phyloP scores from a whole-genome alignment of 1,140 invertebrate species.

The Ceratina calcarata region DNA sequence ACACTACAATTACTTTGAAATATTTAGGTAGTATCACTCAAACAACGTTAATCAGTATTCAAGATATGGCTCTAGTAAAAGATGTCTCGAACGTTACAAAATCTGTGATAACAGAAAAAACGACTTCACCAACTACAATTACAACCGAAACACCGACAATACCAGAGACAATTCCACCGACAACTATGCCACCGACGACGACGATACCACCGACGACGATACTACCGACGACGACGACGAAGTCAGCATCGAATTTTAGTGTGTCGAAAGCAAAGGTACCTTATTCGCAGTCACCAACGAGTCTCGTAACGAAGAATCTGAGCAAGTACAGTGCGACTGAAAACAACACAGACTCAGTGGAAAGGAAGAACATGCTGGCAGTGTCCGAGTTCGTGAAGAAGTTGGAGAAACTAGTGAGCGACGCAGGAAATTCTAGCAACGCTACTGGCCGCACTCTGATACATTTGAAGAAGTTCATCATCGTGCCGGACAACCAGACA shows the following conservation, averaged over 20 bases:
- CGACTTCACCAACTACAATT: no score
- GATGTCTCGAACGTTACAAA: no score
- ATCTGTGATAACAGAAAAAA: no score
- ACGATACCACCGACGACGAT: neutral
- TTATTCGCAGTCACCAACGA: neutral
- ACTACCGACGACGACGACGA: neutral
- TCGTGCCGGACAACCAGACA: conserved; percentile 32
- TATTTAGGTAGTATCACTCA: no score
- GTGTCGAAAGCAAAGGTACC: neutral
- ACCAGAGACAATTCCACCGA: no score
- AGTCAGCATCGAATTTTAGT: neutral
- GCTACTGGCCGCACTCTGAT: conserved; percentile 14
- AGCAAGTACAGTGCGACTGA: neutral
- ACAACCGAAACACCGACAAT: no score
- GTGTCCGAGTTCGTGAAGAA: conserved; percentile 46
- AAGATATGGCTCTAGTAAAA: no score
- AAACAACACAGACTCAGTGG: neutral
- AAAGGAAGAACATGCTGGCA: conserved; percentile 50
- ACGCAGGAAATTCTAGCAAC: conserved; percentile 22
- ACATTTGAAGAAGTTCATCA: conserved; percentile 44
- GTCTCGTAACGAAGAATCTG: neutral
- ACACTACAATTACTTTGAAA: no score
- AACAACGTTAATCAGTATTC: no score
- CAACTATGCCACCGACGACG: no score
- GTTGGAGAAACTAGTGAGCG: conserved; percentile 33